These are phyloP conservation scores for Vulpes ferrilata DNA, from an alignment of 2,113 vertebrate genomes.

Conservation along the genomic window DNA sequence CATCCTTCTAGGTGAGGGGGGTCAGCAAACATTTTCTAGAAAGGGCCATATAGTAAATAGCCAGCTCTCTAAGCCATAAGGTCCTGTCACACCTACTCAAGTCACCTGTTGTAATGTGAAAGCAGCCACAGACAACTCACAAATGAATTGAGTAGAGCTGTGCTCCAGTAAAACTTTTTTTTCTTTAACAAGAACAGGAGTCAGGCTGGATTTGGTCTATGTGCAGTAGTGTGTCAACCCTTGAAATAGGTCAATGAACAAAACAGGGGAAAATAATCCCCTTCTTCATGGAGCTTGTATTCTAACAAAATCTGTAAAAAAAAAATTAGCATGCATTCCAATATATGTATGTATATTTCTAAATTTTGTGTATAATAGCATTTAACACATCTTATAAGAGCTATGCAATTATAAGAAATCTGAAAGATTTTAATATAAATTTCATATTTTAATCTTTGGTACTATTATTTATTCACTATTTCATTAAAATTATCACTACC, in stretches of 20 bases:
- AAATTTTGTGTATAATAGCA: neutral
- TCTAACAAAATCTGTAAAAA: slow-evolving; percentile 25
- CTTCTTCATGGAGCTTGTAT: neutral
- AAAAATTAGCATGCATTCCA: neutral
- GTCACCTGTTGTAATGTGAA: neutral
- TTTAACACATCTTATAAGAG: neutral
- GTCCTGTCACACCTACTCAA: slow-evolving; percentile 18
- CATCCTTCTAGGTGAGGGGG: neutral
- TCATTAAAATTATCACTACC: slow-evolving; percentile 33
- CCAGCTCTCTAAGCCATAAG: neutral
- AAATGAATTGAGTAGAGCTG: neutral
- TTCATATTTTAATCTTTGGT: neutral
- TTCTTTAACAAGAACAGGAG: neutral
- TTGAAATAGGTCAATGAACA: neutral
- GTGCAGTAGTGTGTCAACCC: neutral
- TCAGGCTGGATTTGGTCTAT: neutral
- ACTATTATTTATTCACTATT: slow-evolving; percentile 1
- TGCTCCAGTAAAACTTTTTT: neutral
- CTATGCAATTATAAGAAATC: neutral
- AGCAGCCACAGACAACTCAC: neutral
- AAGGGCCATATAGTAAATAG: neutral
- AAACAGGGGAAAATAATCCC: neutral
- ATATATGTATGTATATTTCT: neutral
- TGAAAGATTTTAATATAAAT: neutral
- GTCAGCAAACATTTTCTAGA: neutral